phyloP scores from a whole-genome alignment of 2,113 vertebrate species.

The Phaethon lepturus region DNA sequence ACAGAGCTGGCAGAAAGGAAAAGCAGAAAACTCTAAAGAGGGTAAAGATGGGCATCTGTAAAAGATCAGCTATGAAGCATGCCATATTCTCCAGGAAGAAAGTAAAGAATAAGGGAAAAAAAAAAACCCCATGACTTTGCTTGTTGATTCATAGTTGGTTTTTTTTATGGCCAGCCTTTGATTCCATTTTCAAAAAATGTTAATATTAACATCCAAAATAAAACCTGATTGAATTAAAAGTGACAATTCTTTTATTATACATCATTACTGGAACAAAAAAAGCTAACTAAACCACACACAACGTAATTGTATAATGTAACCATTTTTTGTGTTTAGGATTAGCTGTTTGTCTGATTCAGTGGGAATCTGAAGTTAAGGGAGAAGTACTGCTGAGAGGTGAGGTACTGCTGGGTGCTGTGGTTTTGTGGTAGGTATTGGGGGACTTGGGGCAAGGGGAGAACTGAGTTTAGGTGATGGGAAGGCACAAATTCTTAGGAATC shows the following conservation, averaged over 20 bases:
- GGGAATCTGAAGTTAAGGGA: background rate
- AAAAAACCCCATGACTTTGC: background rate
- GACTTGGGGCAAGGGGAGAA: background rate
- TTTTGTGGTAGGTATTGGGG: background rate
- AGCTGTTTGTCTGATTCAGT: background rate
- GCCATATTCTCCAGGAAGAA: conserved; percentile 33
- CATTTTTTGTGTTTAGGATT: too few species aligned
- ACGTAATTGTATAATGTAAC: background rate
- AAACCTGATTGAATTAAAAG: background rate
- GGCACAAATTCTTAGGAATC: background rate
- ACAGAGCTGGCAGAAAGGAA: conserved; percentile 70
- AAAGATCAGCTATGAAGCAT: conserved; percentile 49
- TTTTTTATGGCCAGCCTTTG: conserved; percentile 46
- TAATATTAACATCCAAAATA: background rate
- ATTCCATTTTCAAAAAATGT: conserved; percentile 32
- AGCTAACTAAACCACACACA: background rate
- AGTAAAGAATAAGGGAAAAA: conserved; percentile 62
- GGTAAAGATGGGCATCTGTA: conserved; percentile 11
- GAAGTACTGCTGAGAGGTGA: background rate
- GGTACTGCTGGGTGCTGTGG: background rate
- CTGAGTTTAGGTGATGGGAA: accelerated
- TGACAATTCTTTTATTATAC: background rate
- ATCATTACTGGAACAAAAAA: background rate
- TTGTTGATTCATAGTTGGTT: conserved; percentile 30
- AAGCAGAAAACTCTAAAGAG: conserved; percentile 55